Evolutionary conservation across 2,113 vertebrate species (phyloP).

Genomic region (Neomonachus schauinslandi): DNA sequence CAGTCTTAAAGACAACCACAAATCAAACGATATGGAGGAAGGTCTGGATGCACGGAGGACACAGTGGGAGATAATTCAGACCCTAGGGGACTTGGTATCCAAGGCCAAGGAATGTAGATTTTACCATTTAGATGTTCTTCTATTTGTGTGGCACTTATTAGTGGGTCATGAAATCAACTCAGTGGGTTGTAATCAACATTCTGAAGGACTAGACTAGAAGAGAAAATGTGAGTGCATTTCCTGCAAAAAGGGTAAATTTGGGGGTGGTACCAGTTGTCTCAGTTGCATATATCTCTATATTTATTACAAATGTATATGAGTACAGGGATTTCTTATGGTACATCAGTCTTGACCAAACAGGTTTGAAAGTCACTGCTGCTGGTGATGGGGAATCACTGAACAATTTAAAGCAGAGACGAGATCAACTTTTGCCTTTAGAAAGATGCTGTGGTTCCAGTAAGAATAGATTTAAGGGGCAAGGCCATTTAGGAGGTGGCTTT

Average conservation of each 20-base stretch:
- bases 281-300: neutral
- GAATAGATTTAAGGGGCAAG: neutral
- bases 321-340: neutral
- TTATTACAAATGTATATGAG: neutral
- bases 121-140: neutral
- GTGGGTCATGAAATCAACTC: neutral
- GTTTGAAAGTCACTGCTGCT: neutral
- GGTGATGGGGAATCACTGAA: neutral
- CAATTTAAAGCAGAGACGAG: neutral
- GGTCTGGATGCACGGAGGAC: rapidly evolving
- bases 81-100: too few species aligned
- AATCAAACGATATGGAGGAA: too few species aligned
- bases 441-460: neutral
- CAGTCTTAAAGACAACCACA: neutral
- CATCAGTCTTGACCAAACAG: neutral
- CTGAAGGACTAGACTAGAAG: neutral
- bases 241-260: neutral
- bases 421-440: neutral
- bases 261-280: neutral
- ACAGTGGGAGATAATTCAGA: neutral
- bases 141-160: neutral
- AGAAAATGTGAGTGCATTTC: neutral
- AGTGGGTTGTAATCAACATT: neutral
- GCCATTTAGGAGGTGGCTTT: neutral
- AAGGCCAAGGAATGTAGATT: neutral